Evolutionary conservation across 2,797 vertebrate species (phyloP).

Genomic region (Pristis pectinata): DNA sequence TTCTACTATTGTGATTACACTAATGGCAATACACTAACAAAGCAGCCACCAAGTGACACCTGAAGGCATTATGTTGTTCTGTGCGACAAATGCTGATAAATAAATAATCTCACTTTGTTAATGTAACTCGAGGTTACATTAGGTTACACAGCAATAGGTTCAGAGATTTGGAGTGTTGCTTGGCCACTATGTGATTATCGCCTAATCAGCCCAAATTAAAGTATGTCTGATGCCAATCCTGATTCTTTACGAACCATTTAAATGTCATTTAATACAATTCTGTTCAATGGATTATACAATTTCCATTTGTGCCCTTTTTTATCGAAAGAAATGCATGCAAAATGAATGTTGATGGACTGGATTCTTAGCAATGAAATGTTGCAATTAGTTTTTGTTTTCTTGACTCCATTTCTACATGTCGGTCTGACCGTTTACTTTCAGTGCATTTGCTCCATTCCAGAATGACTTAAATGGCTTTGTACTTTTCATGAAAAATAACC

Average conservation of each 20-base stretch:
- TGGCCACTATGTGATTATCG: background rate
- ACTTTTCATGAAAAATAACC: background rate
- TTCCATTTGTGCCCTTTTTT: background rate
- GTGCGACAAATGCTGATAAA: background rate
- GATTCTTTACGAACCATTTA: background rate
- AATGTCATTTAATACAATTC: constrained; percentile 6
- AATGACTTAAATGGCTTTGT: background rate
- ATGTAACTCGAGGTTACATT: background rate
- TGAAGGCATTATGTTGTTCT: background rate
- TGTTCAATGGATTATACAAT: background rate
- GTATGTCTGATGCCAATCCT: background rate
- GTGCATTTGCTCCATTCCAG: background rate
- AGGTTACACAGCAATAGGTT: background rate
- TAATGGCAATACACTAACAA: background rate
- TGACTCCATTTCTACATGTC: background rate
- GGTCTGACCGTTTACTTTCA: background rate
- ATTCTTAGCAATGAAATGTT: background rate
- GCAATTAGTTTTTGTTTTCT: background rate
- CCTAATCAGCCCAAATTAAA: background rate
- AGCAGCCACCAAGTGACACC: background rate
- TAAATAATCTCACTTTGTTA: background rate
- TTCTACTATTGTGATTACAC: background rate
- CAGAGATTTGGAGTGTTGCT: background rate
- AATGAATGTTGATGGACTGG: no score
- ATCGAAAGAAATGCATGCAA: background rate